These are phyloP conservation scores for Apis laboriosa DNA, from an alignment of 1,140 invertebrate species.

Conservation along the genomic window DNA sequence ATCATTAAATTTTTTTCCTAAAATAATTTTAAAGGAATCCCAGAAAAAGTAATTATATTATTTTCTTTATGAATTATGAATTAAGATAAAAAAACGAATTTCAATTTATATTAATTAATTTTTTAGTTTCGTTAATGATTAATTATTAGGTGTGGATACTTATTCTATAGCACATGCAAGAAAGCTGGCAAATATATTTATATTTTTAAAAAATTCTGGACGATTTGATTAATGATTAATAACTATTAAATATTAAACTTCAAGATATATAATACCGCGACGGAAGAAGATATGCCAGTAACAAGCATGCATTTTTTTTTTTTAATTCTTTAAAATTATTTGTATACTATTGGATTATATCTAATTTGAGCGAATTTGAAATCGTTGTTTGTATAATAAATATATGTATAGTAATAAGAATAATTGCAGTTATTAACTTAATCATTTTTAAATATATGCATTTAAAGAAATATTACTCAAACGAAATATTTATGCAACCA, in stretches of 20 bases:
- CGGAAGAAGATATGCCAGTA: conserved; percentile 16
- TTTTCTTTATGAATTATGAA: background rate
- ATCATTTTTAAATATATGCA: background rate
- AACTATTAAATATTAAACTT: conserved; percentile 13
- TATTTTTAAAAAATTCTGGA: conserved; percentile 27
- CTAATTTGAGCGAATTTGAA: conserved; percentile 29
- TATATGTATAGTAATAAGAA: conserved; percentile 1
- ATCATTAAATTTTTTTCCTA: background rate
- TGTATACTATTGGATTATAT: conserved; percentile 10
- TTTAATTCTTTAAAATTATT: conserved; percentile 22
- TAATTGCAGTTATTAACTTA: background rate
- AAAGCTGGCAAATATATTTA: conserved; percentile 17
- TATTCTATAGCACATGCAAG: conserved; percentile 40
- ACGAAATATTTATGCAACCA: conserved; percentile 6
- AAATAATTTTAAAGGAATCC: background rate
- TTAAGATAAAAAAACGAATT: conserved; percentile 10
- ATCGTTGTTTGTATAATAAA: conserved; percentile 32
- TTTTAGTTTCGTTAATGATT: background rate
- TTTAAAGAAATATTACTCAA: background rate
- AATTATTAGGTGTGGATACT: conserved; percentile 3
- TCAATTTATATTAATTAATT: conserved; percentile 8
- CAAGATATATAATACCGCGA: background rate
- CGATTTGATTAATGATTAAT: conserved; percentile 14
- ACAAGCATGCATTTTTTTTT: conserved; percentile 19
- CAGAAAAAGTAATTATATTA: background rate